phyloP scores from a whole-genome alignment of 2,113 vertebrate genomes.

The Heterotilapia buettikoferi region DNA sequence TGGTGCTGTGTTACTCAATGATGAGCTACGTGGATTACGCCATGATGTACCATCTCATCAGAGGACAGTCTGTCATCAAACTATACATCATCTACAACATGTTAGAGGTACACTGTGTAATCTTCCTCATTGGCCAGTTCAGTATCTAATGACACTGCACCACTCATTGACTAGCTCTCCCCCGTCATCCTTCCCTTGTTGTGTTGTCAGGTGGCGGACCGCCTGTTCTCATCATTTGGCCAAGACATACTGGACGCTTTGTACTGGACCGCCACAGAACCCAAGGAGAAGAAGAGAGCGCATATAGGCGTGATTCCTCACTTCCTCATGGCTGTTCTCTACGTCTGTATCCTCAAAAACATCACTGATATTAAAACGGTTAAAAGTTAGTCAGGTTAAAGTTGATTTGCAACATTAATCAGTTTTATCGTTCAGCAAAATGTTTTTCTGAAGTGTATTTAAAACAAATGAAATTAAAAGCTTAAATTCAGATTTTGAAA shows the following conservation, averaged over 20 bases:
- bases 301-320: slow-evolving; percentile 97
- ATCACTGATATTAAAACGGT: background rate
- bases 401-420: background rate
- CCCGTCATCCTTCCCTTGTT: background rate
- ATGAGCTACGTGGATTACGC: slow-evolving; percentile 99
- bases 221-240: slow-evolving; percentile 97
- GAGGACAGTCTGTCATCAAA: slow-evolving; percentile 98
- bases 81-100: slow-evolving; percentile 99
- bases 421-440: background rate
- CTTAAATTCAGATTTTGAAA: background rate
- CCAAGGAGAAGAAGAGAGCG: slow-evolving; percentile 91
- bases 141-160: background rate
- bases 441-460: background rate
- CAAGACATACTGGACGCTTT: slow-evolving; percentile 97
- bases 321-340: slow-evolving; percentile 96
- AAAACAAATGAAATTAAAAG: background rate
- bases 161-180: background rate
- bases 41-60: slow-evolving; percentile 99
- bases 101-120: slow-evolving; percentile 82
- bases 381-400: background rate
- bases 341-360: slow-evolving; percentile 90
- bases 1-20: slow-evolving; percentile 96
- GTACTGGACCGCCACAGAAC: slow-evolving; percentile 98
- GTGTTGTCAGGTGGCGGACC: slow-evolving; percentile 85
- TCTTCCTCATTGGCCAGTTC: background rate